Evolutionary conservation across 1,140 invertebrate genomes (phyloP).

Genomic region (Drosophila equinoxialis): DNA sequence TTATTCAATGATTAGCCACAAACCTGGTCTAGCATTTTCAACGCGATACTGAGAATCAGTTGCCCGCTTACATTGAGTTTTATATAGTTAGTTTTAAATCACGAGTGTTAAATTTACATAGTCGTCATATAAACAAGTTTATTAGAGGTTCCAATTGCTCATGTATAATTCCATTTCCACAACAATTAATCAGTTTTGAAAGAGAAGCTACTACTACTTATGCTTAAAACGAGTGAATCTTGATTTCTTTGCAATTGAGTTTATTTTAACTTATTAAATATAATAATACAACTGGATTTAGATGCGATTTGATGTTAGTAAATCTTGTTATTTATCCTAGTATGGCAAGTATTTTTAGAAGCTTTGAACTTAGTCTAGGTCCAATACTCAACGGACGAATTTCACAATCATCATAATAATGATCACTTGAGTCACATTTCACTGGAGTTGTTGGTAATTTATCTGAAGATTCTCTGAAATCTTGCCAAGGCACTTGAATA

Average conservation of each 20-base stretch:
- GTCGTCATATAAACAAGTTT: not conserved
- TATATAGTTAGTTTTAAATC: conserved; percentile 5
- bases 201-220: too few relatives aligned
- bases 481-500: not conserved
- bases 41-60: not conserved
- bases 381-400: not conserved
- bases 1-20: not conserved
- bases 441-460: not conserved
- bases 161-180: too few relatives aligned
- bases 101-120: not conserved
- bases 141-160: too few relatives aligned
- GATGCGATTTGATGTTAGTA: not conserved
- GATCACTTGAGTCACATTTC: not conserved
- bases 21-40: conserved; percentile 11
- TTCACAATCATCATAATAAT: conserved; percentile 1
- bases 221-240: too few relatives aligned
- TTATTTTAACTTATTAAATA: too few relatives aligned
- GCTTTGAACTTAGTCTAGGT: conserved; percentile 26
- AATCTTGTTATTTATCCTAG: conserved; percentile 27
- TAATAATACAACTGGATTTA: too few relatives aligned
- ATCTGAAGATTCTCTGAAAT: not conserved
- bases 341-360: conserved; percentile 37
- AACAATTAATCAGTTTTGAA: too few relatives aligned
- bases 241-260: too few relatives aligned
- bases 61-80: conserved; percentile 7